Base-by-base conservation (phyloP, 1,140 invertebrate species). In the Zelostemma sp. region DNA sequence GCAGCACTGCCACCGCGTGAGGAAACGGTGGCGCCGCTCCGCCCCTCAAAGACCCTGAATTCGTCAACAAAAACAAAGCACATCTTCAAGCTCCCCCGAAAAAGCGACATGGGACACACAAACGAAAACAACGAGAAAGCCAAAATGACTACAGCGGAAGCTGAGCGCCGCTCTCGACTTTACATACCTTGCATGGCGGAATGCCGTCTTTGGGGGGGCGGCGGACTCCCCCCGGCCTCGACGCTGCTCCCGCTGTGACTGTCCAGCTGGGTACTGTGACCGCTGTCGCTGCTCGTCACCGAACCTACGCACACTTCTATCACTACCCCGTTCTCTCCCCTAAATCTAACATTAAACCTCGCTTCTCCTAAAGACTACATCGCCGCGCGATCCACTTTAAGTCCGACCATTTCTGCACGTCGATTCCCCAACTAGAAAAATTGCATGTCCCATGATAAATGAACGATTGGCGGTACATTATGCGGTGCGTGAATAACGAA, bases 271-370 rank as follows among this genome's bases (percentile, higher is more conserved):
- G 92, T 93, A 58, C 92, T 93, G 80, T 93, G 92, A 75, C 93
- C 93, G 74, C 93, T 95, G 86, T 96, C 93, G 80, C 91, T 93
- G 68, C 93, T 94, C 63, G 93, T 93, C 67, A 93, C 90, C 51
- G 93, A 95, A 80, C 92, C 93, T 90, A 85, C 80, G 67, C 79
- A 85, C 76, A 79, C 78, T 76, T 84, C 82, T 79, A 83, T 85
- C 80, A 84, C 82, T 81, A 84, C n/a, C 75, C 61, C 73, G 62
- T 69, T 72, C 62, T 62, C 53, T 58, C 72, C 64, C 58, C 35
- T 25, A 19, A 54, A 14, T 15, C 45, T 59, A 54, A 38, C 40
- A 54, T 17, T 48, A 45, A n/a, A n/a, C n/a, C n/a, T n/a, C n/a
- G n/a, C n/a, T n/a, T n/a, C n/a, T n/a, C n/a, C n/a, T n/a, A n/a